phyloP scores from a whole-genome alignment of 2,888 invertebrate species.

The Macaria liturata region DNA sequence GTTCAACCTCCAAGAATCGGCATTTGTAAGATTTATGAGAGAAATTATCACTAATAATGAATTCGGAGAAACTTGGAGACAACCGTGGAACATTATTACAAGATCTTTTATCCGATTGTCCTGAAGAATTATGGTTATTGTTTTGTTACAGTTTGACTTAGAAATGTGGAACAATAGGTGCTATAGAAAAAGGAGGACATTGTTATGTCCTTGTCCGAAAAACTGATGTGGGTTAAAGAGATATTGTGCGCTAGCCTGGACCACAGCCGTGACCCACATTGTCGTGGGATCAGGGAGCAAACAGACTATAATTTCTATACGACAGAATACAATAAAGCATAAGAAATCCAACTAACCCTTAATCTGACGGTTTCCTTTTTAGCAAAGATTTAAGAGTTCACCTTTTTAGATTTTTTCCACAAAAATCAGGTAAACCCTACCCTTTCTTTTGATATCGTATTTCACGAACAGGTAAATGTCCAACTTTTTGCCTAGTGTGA shows the following conservation, averaged over 20 bases:
- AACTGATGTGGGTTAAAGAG: constrained; percentile 39
- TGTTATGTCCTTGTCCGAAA: constrained; percentile 31
- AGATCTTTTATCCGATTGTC: constrained; percentile 27
- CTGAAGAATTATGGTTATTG: constrained; percentile 25
- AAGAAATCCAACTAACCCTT: constrained; percentile 72
- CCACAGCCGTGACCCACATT: constrained; percentile 65
- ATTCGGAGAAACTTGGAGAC: constrained; percentile 36
- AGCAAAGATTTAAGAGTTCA: constrained; percentile 63
- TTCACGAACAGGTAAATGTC: constrained; percentile 80
- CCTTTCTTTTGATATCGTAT: constrained; percentile 79
- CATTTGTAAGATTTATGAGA: constrained; percentile 41
- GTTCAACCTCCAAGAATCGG: constrained; percentile 12
- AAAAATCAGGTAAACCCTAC: constrained; percentile 75
- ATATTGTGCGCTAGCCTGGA: constrained; percentile 39
- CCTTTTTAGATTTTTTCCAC: constrained; percentile 47
- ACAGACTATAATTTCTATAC: constrained; percentile 67
- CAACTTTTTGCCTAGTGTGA: constrained; percentile 68
- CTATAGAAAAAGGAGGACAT: constrained; percentile 27
- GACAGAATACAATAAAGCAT: constrained; percentile 55
- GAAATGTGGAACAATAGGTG: constrained; percentile 30
- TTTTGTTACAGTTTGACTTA: constrained; percentile 22
- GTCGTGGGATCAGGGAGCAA: constrained; percentile 68
- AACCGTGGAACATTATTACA: constrained; percentile 15
- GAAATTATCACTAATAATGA: constrained; percentile 47
- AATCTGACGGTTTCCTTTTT: constrained; percentile 72